These are phyloP conservation scores for Ceramica pisi DNA, from an alignment of 2,888 invertebrate genomes.

Conservation along the genomic window DNA sequence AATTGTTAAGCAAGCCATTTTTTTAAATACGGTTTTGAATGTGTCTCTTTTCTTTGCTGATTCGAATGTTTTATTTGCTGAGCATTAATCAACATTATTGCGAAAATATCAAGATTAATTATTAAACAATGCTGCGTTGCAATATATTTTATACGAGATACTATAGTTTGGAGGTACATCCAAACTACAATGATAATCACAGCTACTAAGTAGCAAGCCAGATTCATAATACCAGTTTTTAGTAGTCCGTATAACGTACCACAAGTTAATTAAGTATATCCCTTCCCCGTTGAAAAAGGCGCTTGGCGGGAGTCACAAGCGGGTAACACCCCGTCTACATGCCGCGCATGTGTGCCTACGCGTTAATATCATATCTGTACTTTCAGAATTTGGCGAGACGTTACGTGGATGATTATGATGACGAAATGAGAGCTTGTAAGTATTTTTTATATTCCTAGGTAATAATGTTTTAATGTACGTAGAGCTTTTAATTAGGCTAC, in stretches of 20 bases:
- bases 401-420: not conserved
- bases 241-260: not conserved
- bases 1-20: not conserved
- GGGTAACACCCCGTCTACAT: no score
- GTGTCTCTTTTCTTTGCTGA: not conserved
- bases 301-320: not conserved
- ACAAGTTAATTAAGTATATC: no score
- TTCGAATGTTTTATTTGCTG: slow-evolving; percentile 1
- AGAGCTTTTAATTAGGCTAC: no score
- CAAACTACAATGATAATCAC: no score
- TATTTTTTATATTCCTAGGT: not conserved
- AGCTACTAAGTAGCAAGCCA: not conserved
- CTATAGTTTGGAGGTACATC: not conserved
- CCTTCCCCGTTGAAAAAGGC: no score
- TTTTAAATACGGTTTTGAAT: not conserved
- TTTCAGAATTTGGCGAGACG: not conserved
- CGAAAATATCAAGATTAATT: not conserved
- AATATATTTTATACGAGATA: not conserved
- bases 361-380: not conserved
- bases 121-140: not conserved
- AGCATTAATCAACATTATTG: not conserved
- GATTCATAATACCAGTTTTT: no score
- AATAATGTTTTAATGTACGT: no score
- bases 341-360: no score
- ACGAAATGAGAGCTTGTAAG: not conserved